Percentiles rank a stretch among this genome's conserved stretches.
Evolutionary conservation across 2,797 vertebrate genomes (phyloP).

Genomic region (Caiman crocodilus): DNA sequence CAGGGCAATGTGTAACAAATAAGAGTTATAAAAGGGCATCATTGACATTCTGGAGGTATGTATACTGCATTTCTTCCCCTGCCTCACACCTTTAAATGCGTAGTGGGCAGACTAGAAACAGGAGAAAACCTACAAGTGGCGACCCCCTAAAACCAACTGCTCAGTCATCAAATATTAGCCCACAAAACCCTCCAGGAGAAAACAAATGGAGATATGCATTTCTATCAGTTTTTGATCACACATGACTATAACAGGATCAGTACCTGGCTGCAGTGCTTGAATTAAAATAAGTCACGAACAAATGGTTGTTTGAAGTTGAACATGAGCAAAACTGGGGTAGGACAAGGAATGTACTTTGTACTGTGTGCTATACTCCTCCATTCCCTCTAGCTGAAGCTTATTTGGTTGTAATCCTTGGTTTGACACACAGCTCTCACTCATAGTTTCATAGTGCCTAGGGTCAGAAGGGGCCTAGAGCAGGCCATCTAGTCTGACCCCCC

Average conservation of each 20-base stretch:
- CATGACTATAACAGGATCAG: too few species aligned
- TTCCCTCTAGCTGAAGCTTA: background rate
- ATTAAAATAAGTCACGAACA: background rate
- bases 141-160: background rate
- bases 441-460: too few species aligned
- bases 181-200: background rate
- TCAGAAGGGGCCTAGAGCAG: too few species aligned
- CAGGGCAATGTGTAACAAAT: too few species aligned
- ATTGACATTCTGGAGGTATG: background rate
- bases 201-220: background rate
- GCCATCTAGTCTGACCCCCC: too few species aligned
- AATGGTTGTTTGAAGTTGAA: background rate
- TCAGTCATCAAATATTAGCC: background rate
- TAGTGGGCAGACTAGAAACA: background rate
- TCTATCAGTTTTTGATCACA: too few species aligned
- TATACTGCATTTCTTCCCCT: background rate
- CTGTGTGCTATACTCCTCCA: background rate
- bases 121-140: background rate
- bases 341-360: background rate
- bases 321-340: background rate
- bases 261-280: background rate
- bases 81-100: background rate
- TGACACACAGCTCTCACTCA: too few species aligned
- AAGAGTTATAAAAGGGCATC: background rate
- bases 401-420: too few species aligned